Evolutionary conservation across 2,113 vertebrate genomes (phyloP).

Genomic region (Crotalus horridus): DNA sequence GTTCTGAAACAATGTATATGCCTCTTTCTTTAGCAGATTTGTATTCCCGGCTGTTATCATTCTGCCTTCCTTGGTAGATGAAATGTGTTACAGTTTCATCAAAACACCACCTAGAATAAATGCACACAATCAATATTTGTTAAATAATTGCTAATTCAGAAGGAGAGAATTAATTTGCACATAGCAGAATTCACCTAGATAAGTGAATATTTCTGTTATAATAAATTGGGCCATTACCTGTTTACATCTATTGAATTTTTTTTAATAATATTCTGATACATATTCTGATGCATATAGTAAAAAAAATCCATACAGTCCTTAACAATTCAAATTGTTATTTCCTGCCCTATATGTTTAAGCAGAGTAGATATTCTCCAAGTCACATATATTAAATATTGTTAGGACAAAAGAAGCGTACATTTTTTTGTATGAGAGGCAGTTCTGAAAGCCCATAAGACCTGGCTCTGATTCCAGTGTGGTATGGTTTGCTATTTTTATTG

Average conservation of each 20-base stretch:
- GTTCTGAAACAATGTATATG: slow-evolving; percentile 87
- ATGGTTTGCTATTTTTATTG: not conserved
- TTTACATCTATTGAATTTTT: not conserved
- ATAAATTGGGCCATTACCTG: not conserved
- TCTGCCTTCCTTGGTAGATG: slow-evolving; percentile 92
- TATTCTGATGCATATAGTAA: not conserved
- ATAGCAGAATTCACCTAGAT: not conserved
- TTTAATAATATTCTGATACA: not conserved
- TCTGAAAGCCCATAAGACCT: not conserved
- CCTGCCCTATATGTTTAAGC: not conserved
- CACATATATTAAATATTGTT: not conserved
- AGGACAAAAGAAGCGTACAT: not conserved
- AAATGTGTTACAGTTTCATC: slow-evolving; percentile 96
- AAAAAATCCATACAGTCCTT: not conserved
- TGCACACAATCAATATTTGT: not conserved
- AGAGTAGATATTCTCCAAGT: not conserved
- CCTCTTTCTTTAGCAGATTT: slow-evolving; percentile 85
- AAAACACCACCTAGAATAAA: slow-evolving; percentile 83
- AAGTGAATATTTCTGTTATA: not conserved
- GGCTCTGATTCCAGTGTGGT: not conserved
- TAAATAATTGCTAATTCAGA: not conserved
- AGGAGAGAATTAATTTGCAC: not conserved
- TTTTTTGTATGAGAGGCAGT: not conserved
- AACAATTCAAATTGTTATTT: not conserved
- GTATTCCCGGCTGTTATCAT: slow-evolving; percentile 90